phyloP scores from a whole-genome alignment of 2,797 vertebrate species.

The Otolemur crassicaudatus region DNA sequence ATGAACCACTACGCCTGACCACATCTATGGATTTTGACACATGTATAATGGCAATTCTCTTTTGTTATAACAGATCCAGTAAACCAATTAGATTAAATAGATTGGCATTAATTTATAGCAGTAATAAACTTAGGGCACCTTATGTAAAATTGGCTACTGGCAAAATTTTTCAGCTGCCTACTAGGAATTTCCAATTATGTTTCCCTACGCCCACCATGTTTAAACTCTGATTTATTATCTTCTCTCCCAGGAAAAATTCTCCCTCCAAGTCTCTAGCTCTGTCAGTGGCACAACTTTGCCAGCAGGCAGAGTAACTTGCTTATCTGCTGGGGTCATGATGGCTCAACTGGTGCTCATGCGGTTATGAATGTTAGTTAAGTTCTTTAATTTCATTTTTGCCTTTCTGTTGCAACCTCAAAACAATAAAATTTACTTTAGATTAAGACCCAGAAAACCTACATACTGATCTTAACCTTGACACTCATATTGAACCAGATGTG shows the following conservation, averaged over 20 bases:
- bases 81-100: not conserved
- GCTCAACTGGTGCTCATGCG: not conserved
- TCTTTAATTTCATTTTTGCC: not conserved
- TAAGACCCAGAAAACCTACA: not conserved
- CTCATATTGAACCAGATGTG: not conserved
- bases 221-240: slow-evolving; percentile 25
- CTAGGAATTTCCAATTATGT: not conserved
- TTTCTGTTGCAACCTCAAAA: not conserved
- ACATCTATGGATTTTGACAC: not conserved
- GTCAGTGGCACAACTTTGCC: not conserved
- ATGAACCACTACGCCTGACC: too few species aligned
- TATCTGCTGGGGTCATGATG: not conserved
- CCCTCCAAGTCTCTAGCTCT: not conserved
- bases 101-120: not conserved
- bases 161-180: not conserved
- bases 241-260: not conserved
- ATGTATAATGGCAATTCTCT: not conserved
- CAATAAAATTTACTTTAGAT: not conserved
- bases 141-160: not conserved
- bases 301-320: not conserved
- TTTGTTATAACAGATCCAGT: not conserved
- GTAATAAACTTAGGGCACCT: not conserved
- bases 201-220: not conserved
- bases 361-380: not conserved
- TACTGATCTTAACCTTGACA: not conserved